Evolutionary conservation across 2,888 invertebrate species (phyloP).

Genomic region (Eulithis prunata): DNA sequence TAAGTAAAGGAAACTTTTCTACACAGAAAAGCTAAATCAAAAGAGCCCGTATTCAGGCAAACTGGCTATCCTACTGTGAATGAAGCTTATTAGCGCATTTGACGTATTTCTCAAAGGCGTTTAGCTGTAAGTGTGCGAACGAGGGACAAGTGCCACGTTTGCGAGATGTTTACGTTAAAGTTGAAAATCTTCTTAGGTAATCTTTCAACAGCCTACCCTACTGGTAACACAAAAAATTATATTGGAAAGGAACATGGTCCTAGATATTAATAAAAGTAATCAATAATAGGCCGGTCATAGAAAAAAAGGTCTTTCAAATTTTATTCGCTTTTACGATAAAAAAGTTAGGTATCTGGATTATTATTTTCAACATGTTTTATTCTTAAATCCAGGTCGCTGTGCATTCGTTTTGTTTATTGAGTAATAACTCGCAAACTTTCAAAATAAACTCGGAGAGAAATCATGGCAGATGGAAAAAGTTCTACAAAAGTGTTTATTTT

Average conservation of each 20-base stretch:
- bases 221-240: no score
- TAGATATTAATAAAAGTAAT: no score
- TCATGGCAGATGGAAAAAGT: constrained; percentile 20
- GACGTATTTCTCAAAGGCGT: constrained; percentile 32
- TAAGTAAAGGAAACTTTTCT: constrained; percentile 31
- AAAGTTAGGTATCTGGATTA: neutral
- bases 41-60: constrained; percentile 36
- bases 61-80: constrained; percentile 42
- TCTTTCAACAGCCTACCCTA: neutral
- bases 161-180: constrained; percentile 3
- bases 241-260: no score
- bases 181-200: neutral
- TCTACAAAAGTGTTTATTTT: constrained; percentile 16
- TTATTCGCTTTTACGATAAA: no score
- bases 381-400: constrained; percentile 10
- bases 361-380: neutral
- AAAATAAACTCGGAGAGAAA: constrained; percentile 21
- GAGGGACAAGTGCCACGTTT: constrained; percentile 17
- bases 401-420: constrained; percentile 15
- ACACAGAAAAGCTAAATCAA: constrained; percentile 37
- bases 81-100: constrained; percentile 41
- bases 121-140: constrained; percentile 22
- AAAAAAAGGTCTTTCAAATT: no score
- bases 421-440: constrained; percentile 9
- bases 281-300: no score